These are phyloP conservation scores for Sinodicranocentrus sp. DNA, from an alignment of 2,888 invertebrate genomes.

Conservation along the genomic window DNA sequence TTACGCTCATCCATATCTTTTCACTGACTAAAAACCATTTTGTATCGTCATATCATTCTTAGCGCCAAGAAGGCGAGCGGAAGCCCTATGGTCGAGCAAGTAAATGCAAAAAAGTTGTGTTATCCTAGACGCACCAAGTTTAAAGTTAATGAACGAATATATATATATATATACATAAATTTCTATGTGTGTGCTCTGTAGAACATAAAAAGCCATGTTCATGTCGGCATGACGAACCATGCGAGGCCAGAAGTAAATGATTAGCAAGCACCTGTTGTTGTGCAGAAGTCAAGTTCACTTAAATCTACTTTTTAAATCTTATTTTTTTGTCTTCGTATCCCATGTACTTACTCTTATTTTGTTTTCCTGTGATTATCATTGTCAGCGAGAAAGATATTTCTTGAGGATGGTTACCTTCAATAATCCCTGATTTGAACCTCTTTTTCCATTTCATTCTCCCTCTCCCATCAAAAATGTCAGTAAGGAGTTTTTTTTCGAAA, in stretches of 20 bases:
- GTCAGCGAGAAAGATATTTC: slow-evolving; percentile 50
- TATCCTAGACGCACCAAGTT: slow-evolving; percentile 13
- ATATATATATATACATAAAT: not conserved
- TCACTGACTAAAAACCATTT: not conserved
- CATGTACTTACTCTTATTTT: slow-evolving; percentile 57
- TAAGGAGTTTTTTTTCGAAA: slow-evolving; percentile 15
- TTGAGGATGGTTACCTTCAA: slow-evolving; percentile 8
- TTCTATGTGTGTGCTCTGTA: slow-evolving; percentile 30
- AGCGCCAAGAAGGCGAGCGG: slow-evolving; percentile 58
- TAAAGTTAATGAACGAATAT: not conserved
- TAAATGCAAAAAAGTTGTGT: slow-evolving; percentile 18
- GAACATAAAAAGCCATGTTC: slow-evolving; percentile 58
- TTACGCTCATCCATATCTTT: slow-evolving; percentile 17
- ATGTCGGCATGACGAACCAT: slow-evolving; percentile 68
- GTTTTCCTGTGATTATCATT: slow-evolving; percentile 70
- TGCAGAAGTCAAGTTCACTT: slow-evolving; percentile 68
- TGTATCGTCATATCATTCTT: slow-evolving; percentile 20
- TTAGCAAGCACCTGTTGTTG: slow-evolving; percentile 69
- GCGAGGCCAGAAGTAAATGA: slow-evolving; percentile 64
- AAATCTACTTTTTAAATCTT: slow-evolving; percentile 38
- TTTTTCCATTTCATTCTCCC: slow-evolving; percentile 19
- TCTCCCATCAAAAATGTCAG: not conserved
- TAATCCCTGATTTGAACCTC: slow-evolving; percentile 30
- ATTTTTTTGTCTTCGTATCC: slow-evolving; percentile 43
- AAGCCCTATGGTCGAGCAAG: slow-evolving; percentile 33